phyloP scores from a whole-genome alignment of 2,797 vertebrate species.

The Esox lucius region DNA sequence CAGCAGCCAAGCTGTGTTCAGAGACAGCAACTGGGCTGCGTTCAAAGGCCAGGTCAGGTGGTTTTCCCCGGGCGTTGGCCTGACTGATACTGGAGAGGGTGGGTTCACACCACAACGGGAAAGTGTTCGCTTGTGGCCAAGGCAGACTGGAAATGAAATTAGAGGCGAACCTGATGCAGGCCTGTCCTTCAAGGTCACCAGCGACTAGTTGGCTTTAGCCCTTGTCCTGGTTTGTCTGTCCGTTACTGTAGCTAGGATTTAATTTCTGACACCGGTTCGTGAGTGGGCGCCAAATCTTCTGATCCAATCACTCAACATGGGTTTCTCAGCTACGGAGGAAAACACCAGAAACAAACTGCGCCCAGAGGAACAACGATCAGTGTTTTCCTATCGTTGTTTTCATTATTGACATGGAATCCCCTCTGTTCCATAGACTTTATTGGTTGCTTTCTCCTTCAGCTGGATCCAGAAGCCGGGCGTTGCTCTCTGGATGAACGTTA shows the following conservation, averaged over 20 bases:
- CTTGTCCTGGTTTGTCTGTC: slow-evolving; percentile 3
- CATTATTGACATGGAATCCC: slow-evolving; percentile 1
- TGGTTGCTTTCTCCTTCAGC: neutral
- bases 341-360: neutral
- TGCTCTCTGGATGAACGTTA: neutral
- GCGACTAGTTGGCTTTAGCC: slow-evolving; percentile 44
- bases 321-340: neutral
- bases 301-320: slow-evolving; percentile 2
- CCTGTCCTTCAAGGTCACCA: slow-evolving; percentile 44
- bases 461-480: neutral
- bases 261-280: neutral
- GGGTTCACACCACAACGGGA: neutral
- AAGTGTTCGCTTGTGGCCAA: slow-evolving; percentile 44
- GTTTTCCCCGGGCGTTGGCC: no score
- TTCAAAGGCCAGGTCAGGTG: no score
- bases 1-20: no score
- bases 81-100: no score
- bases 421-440: neutral
- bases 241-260: slow-evolving; percentile 6
- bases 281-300: slow-evolving; percentile 10
- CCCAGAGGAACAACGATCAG: neutral
- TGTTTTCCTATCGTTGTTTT: neutral
- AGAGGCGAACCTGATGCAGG: slow-evolving; percentile 53
- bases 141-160: slow-evolving; percentile 63
- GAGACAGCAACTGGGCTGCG: no score